Evolutionary conservation across 2,113 vertebrate species (phyloP).

Genomic region (Odocoileus hemionus): DNA sequence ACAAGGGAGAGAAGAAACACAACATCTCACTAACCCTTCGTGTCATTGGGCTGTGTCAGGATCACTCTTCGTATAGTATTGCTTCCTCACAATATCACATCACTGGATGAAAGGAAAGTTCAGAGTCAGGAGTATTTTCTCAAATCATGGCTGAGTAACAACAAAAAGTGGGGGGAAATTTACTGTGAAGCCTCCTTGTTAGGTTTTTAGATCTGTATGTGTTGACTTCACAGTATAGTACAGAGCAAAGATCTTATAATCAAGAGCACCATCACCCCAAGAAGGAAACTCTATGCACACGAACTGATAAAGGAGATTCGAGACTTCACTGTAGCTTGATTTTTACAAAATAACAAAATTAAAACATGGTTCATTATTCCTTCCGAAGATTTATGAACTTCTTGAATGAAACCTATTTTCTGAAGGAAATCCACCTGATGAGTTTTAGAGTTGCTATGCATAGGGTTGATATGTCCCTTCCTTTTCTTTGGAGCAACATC

Average conservation of each 20-base stretch:
- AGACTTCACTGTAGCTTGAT: neutral
- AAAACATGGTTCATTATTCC: neutral
- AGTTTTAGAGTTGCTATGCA: neutral
- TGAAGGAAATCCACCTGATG: neutral
- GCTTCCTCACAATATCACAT: constrained; percentile 66
- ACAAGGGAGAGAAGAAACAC: constrained; percentile 41
- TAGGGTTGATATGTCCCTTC: neutral
- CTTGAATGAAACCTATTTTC: neutral
- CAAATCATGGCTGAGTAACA: neutral
- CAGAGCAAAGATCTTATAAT: neutral
- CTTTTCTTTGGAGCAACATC: neutral
- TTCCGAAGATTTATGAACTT: neutral
- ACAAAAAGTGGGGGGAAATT: neutral
- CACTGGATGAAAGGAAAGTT: neutral
- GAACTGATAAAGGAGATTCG: neutral
- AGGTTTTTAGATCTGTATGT: neutral
- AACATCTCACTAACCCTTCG: constrained; percentile 26
- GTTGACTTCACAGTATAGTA: neutral
- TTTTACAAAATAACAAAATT: constrained; percentile 17
- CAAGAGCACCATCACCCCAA: accelerated
- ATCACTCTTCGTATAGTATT: constrained; percentile 48
- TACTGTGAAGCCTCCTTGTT: neutral
- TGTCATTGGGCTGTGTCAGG: constrained; percentile 17
- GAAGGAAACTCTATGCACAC: neutral
- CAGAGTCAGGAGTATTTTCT: neutral